Evolutionary conservation across 2,888 invertebrate genomes (phyloP).

Genomic region (Acanthopleura granulata): DNA sequence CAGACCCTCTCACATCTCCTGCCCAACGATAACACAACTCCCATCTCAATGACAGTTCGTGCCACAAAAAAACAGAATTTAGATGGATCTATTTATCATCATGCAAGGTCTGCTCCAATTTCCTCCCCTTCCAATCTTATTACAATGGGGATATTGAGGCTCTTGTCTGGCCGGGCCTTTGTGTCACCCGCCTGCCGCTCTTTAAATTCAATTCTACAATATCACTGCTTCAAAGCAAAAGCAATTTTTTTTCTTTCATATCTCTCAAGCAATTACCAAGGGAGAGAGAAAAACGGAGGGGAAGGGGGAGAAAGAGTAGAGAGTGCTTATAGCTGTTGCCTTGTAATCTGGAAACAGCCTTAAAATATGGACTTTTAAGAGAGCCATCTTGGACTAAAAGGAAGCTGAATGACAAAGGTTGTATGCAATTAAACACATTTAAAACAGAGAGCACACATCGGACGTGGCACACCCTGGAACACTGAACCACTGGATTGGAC

Average conservation of each 20-base stretch:
- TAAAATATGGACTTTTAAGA: too few relatives aligned
- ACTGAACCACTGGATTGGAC: too few relatives aligned
- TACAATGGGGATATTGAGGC: constrained; percentile 3
- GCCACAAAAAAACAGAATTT: background rate
- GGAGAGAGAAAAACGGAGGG: background rate
- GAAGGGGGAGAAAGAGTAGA: too few relatives aligned
- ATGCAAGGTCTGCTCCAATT: constrained; percentile 16
- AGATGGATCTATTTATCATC: background rate
- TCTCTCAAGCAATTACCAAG: background rate
- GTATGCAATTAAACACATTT: too few relatives aligned
- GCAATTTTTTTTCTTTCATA: background rate
- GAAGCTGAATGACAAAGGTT: too few relatives aligned
- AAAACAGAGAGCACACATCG: too few relatives aligned
- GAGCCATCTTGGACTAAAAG: too few relatives aligned
- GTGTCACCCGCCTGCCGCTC: background rate
- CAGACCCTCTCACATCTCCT: too few relatives aligned
- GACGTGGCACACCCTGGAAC: too few relatives aligned
- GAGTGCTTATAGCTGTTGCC: too few relatives aligned
- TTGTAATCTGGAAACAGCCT: too few relatives aligned
- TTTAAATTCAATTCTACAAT: background rate
- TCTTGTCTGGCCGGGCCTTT: background rate
- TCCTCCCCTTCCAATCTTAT: constrained; percentile 1
- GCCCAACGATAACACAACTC: too few relatives aligned
- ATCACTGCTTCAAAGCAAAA: background rate
- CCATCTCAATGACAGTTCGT: constrained; percentile 10